Base-by-base conservation (phyloP, 2,888 invertebrate species). In the Megaustenia siamemsis region DNA sequence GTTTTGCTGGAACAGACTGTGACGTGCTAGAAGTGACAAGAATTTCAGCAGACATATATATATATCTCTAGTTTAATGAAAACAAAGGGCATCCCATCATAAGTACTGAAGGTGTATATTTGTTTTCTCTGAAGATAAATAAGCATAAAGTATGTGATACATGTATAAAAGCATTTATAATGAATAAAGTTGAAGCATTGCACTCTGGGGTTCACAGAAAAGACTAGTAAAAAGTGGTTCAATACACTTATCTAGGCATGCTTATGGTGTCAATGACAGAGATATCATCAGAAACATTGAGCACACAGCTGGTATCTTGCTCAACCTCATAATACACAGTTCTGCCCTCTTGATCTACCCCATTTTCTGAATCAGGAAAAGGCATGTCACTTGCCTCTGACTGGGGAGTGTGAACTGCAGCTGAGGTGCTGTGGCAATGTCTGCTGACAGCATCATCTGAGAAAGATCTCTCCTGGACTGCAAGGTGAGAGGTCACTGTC, bases 381-480 rank as follows among this genome's bases (percentile, higher is more conserved):
- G 83, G 69, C 28, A 35, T 32, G 6, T 43, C 71, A 71, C 83
- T 71, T 28, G 53, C 43, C 56, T 78, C 83, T 21, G 82, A 82
- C 53, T 80, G 68, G 53, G 80, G 80, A 35, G 80, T 80, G 35
- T 80, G 69, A n/a, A 28, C 53, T 24, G 73, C 63, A 24, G 80
- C 80, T 5, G 80, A 80, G n/a, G 82, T 66, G 35, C 66, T 63
- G 10, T 53, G 77, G 35, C 71, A 69, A 18, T 86, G 77, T 43
- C 43, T 28, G 35, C 83, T 78, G 12, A 83, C 71, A 12, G 78
- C 86, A 63, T 86, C 87, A 76, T 92, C 92, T 63, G 92, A 92
- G 5, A 92, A 91, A 15, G 92, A 91, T 45, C 89, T 87, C 82
- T 93, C 93, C 84, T 91, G 92, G 84, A 92, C 90, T 63, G 93